Conservation (phyloP, 2,797 vertebrate species). For the Taenioides sp. region DNA sequence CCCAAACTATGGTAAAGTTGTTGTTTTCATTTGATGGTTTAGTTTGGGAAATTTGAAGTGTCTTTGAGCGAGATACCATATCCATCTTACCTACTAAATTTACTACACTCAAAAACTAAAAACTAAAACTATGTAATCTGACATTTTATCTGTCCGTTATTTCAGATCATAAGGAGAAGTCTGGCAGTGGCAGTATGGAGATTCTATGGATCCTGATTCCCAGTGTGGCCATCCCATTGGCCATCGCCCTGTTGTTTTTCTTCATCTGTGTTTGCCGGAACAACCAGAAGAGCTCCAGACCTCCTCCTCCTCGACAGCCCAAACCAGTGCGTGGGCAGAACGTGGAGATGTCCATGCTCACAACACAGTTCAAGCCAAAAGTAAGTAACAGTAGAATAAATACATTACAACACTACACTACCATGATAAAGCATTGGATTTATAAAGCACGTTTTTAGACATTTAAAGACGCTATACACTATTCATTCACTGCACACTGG, state of each 20-base stretch:
- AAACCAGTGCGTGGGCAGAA: conserved; percentile 94
- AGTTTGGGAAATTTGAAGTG: no score
- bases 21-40: no score
- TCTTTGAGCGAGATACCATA: no score
- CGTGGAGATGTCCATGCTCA: conserved; percentile 98
- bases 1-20: no score
- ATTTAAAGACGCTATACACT: no score
- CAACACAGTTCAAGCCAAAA: conserved; percentile 92
- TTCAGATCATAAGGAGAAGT: conserved; percentile 88
- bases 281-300: conserved; percentile 90
- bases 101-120: no score
- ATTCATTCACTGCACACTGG: no score
- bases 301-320: conserved; percentile 86
- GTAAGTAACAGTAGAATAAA: conserved; percentile 48
- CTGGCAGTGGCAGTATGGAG: conserved; percentile 87
- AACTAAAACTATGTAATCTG: no score
- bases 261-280: conserved; percentile 98
- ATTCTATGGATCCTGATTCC: conserved; percentile 97
- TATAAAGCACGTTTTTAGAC: no score
- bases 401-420: no score
- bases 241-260: conserved; percentile 94
- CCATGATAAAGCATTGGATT: no score
- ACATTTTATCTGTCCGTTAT: background rate
- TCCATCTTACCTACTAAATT: no score
- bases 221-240: conserved; percentile 92